These are phyloP conservation scores for Oreochromis mossambicus DNA, from an alignment of 2,797 vertebrate species.

Conservation along the genomic window DNA sequence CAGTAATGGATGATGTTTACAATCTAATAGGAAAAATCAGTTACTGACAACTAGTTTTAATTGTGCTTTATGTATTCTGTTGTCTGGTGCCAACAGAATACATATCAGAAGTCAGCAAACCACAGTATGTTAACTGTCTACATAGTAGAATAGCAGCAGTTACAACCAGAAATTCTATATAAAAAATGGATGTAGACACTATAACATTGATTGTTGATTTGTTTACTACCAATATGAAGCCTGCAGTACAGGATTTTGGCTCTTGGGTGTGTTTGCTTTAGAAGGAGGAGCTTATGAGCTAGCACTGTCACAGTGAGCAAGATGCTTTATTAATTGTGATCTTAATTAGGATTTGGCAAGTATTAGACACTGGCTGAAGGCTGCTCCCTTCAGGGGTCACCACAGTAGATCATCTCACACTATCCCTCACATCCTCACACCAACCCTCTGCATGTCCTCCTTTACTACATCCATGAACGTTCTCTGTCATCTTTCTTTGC, in stretches of 20 bases:
- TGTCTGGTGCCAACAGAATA: neutral
- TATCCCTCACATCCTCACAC: neutral
- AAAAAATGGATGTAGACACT: neutral
- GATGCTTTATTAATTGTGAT: neutral
- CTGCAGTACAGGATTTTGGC: neutral
- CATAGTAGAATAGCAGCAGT: neutral
- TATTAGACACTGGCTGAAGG: neutral
- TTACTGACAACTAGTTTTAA: neutral
- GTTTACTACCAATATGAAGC: neutral
- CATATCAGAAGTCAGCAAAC: neutral
- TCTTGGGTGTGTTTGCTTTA: neutral
- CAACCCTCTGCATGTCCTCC: neutral
- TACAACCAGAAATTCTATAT: neutral
- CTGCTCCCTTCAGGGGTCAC: accelerated
- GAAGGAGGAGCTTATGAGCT: neutral
- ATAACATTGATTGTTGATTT: neutral
- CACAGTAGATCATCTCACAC: neutral
- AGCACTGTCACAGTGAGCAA: accelerated
- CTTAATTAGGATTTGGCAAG: neutral
- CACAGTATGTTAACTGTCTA: neutral
- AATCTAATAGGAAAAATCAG: neutral
- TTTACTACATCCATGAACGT: accelerated
- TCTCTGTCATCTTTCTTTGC: neutral
- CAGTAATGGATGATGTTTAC: neutral
- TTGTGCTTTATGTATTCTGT: neutral